Conservation (phyloP, 2,113 vertebrate species). For the Gambusia affinis region DNA sequence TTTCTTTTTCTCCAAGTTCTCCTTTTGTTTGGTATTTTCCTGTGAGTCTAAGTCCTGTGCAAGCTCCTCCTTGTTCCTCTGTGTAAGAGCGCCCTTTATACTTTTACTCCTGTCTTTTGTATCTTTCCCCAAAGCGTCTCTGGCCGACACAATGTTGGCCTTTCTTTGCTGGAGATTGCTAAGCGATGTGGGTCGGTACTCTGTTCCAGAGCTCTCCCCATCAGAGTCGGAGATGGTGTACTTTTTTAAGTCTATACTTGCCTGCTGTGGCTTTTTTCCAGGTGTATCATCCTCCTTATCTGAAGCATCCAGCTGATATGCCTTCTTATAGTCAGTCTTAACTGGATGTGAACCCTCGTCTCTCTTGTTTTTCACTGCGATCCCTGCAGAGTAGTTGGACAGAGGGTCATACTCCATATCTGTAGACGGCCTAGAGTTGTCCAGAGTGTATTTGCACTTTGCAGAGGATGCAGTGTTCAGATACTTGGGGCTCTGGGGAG, state of each 20-base stretch:
- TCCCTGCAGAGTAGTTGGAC: conserved; percentile 91
- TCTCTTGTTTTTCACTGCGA: conserved; percentile 80
- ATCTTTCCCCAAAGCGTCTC: conserved; percentile 11
- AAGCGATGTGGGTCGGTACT: conserved; percentile 67
- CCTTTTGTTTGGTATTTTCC: conserved; percentile 25
- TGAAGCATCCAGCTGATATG: conserved; percentile 55
- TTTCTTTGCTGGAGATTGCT: conserved; percentile 70
- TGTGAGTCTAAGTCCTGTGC: conserved; percentile 43
- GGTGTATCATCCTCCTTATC: conserved; percentile 77
- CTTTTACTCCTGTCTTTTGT: conserved; percentile 49
- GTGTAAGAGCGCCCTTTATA: conserved; percentile 66
- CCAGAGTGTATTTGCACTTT: conserved; percentile 91
- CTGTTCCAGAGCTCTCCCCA: conserved; percentile 79
- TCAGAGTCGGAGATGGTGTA: conserved; percentile 90
- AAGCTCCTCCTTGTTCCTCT: conserved; percentile 54
- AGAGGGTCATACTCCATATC: conserved; percentile 97
- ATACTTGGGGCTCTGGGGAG: conserved; percentile 56
- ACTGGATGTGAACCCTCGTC: conserved; percentile 40
- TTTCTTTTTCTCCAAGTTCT: conserved; percentile 64
- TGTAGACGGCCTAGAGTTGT: conserved; percentile 88
- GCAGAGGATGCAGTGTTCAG: conserved; percentile 55
- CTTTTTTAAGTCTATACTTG: conserved; percentile 60
- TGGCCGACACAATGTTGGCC: conserved; percentile 26
- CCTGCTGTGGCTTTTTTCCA: conserved; percentile 75
- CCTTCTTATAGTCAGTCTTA: conserved; percentile 40